These are phyloP conservation scores for Acanthurus leucopareius DNA, from an alignment of 2,797 vertebrate species.

Conservation along the genomic window DNA sequence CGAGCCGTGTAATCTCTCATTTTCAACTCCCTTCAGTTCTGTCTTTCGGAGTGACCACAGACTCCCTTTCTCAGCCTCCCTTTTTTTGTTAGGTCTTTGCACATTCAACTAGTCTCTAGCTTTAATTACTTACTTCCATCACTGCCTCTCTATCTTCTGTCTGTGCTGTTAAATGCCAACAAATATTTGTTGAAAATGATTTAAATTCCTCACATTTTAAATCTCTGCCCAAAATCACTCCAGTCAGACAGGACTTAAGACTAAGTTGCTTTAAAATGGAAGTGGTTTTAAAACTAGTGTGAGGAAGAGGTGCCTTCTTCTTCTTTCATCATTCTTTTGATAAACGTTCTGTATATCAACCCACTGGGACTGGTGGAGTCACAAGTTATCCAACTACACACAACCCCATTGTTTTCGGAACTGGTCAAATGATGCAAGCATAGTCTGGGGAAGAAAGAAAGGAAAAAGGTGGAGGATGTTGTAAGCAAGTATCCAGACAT, in stretches of 20 bases:
- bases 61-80: background rate
- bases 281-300: conserved; percentile 31
- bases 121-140: conserved; percentile 16
- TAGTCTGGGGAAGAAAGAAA: conserved; percentile 57
- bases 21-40: conserved; percentile 36
- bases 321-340: conserved; percentile 48
- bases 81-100: background rate
- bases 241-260: conserved; percentile 1
- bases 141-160: background rate
- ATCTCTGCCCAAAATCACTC: conserved; percentile 16
- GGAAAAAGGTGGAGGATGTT: conserved; percentile 71
- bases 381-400: conserved; percentile 25
- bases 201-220: conserved; percentile 18
- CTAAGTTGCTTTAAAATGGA: conserved; percentile 30
- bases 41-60: conserved; percentile 18
- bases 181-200: conserved; percentile 14
- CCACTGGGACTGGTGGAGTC: conserved; percentile 45
- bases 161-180: background rate
- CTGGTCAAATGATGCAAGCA: conserved; percentile 55
- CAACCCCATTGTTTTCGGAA: conserved; percentile 57
- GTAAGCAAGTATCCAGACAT: conserved; percentile 63
- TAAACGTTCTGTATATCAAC: conserved; percentile 27
- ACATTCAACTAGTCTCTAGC: conserved; percentile 11
- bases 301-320: conserved; percentile 1
- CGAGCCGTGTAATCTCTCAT: conserved; percentile 22